Conservation (phyloP, 2,113 vertebrate species). For the Psittacula cyanocephala region DNA sequence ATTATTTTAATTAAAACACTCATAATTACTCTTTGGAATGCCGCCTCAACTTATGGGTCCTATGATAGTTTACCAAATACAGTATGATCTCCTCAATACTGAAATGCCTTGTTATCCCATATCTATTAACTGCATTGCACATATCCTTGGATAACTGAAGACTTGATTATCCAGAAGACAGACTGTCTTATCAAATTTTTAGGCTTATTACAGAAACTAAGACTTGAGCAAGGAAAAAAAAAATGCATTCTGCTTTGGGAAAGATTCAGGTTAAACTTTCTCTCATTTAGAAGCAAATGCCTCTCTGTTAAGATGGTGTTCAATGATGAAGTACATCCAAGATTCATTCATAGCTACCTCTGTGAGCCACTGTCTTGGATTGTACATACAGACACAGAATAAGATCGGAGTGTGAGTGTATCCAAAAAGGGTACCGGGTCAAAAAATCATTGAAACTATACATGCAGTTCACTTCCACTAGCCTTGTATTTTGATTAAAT, state of each 20-base stretch:
- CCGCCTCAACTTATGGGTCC: background rate
- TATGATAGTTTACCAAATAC: background rate
- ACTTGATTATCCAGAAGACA: background rate
- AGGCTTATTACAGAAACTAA: background rate
- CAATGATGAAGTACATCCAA: background rate
- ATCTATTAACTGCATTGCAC: background rate
- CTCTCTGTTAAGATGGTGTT: background rate
- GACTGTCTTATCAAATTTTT: background rate
- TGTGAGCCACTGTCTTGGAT: fast-evolving
- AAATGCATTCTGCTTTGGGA: background rate
- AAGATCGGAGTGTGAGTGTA: background rate
- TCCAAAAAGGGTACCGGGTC: background rate
- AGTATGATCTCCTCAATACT: background rate
- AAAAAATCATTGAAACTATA: background rate
- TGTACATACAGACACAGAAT: background rate
- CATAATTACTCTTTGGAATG: background rate
- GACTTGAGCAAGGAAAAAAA: background rate
- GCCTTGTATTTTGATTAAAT: background rate
- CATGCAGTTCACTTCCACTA: background rate
- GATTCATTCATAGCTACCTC: background rate
- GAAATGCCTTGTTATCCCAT: background rate
- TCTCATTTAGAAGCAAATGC: background rate
- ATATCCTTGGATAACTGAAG: background rate
- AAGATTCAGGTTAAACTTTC: background rate
- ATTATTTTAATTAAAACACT: background rate